These are phyloP conservation scores for Aphelenchoides fujianensis DNA, from an alignment of 1,140 invertebrate species.

Conservation along the genomic window DNA sequence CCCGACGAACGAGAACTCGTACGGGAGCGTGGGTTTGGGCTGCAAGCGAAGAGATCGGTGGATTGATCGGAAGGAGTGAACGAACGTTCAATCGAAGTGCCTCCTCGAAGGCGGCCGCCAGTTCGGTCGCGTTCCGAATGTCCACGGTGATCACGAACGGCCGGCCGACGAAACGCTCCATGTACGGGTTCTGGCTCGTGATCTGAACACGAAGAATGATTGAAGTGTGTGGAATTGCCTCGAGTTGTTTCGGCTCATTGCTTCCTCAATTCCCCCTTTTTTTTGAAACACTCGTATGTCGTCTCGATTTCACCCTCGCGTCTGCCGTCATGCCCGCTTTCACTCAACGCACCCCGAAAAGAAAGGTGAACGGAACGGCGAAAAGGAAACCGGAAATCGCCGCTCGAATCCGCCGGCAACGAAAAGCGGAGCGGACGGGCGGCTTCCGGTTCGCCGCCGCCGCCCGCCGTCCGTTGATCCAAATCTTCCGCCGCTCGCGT, in stretches of 20 bases:
- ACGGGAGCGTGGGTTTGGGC: slow-evolving; percentile 54
- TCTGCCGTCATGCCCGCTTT: no score
- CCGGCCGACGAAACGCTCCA: slow-evolving; percentile 64
- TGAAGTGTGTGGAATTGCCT: slow-evolving; percentile 5
- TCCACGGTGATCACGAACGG: slow-evolving; percentile 64
- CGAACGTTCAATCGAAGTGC: slow-evolving; percentile 44
- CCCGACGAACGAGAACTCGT: slow-evolving; percentile 64
- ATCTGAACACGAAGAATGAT: slow-evolving; percentile 54
- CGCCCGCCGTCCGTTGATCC: no score
- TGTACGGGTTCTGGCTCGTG: slow-evolving; percentile 65
- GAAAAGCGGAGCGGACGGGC: no score
- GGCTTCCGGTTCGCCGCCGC: no score
- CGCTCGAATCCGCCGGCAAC: no score
- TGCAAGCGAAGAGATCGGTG: slow-evolving; percentile 24
- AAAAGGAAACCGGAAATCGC: no score
- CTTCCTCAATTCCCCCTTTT: no score
- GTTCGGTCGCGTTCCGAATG: slow-evolving; percentile 59
- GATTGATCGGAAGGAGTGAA: slow-evolving; percentile 25
- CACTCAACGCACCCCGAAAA: no score
- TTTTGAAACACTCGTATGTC: neutral
- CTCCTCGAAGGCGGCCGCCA: slow-evolving; percentile 54
- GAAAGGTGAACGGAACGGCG: no score
- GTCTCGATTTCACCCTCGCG: no score
- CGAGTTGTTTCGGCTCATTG: slow-evolving; percentile 5
- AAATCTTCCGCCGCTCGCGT: no score